Evolutionary conservation across 2,888 invertebrate species (phyloP).

Genomic region (Microctonus aethiopoides): DNA sequence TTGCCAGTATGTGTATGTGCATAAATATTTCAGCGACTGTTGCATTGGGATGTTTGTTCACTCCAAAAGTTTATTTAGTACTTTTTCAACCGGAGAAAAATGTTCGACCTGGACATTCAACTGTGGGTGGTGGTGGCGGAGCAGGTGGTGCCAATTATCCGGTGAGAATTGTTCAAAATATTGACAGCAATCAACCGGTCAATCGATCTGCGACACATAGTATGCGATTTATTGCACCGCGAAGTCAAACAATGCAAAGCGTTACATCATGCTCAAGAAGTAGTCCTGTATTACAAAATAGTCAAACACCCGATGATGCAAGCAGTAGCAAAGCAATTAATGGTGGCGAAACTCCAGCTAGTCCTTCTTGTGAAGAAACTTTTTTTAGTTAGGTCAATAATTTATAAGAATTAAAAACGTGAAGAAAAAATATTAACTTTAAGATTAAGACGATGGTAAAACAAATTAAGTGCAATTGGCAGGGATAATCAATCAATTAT

Average conservation of each 20-base stretch:
- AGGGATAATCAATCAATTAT: constrained; percentile 4
- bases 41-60: constrained; percentile 79
- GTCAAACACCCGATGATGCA: constrained; percentile 44
- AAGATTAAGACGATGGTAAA: not conserved
- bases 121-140: constrained; percentile 25
- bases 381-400: constrained; percentile 55
- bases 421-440: not conserved
- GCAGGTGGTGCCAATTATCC: constrained; percentile 22
- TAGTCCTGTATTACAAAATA: constrained; percentile 56
- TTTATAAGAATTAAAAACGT: not conserved
- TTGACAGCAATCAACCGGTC: constrained; percentile 49
- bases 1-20: constrained; percentile 81
- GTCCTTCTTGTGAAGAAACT: constrained; percentile 62
- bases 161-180: constrained; percentile 13
- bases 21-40: constrained; percentile 82
- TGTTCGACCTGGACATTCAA: constrained; percentile 70
- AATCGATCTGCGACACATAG: constrained; percentile 65
- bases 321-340: constrained; percentile 47
- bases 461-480: not conserved
- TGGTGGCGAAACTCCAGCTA: constrained; percentile 48
- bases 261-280: constrained; percentile 66
- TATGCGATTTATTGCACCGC: constrained; percentile 68
- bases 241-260: constrained; percentile 70
- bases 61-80: constrained; percentile 82
- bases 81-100: constrained; percentile 84